Base-by-base conservation (phyloP, 2,888 invertebrate genomes). In the Ichneumoninae sp. region DNA sequence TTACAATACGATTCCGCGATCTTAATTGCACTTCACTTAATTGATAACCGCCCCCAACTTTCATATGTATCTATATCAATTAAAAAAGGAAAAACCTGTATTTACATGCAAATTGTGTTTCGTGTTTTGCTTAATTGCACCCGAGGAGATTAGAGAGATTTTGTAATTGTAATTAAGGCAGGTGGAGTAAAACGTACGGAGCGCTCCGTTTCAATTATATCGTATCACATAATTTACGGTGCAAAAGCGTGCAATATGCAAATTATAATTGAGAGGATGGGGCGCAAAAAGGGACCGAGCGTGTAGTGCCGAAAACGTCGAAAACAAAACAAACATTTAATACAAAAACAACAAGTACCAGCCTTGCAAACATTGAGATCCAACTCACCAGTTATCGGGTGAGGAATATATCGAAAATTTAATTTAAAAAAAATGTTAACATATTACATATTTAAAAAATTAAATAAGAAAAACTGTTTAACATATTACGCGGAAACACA, bases 191-290 rank as follows among this genome's bases (percentile, higher is more conserved):
- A 60, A 44, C 36, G 60, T 72, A 16, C 72, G 26, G 8, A 44
- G 26, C 16, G 60, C 44, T 7, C 54, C 26, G 40, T 60, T n/a
- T 70, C 50, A 70, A 70, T 70, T 70, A 70, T n/a, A 26, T 40
- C 16, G 40, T 68, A 62, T 57, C 44, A 30, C 44, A 72, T 47
- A 47, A 26, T 47, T 47, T 22, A 68, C 26, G 44, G 22, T 26
- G 22, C 68, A 44, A n/a, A 47, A 57, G 74, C 52, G 33, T 69
- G 57, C 54, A 70, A 78, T 74, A 77, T 78, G 74, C 16, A 70
- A 78, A 81, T 79, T 19, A 16, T 44, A 33, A 50, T 36, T 44
- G 10, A 50, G 57, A 82, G 54, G 30, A 36, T 52, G 22, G 62
- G 16, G 52, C 36, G 54, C 68, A 78, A 60, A 40, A 70, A 60